Base-by-base conservation (phyloP, 2,888 invertebrate genomes). In the Drosophila siamana region DNA sequence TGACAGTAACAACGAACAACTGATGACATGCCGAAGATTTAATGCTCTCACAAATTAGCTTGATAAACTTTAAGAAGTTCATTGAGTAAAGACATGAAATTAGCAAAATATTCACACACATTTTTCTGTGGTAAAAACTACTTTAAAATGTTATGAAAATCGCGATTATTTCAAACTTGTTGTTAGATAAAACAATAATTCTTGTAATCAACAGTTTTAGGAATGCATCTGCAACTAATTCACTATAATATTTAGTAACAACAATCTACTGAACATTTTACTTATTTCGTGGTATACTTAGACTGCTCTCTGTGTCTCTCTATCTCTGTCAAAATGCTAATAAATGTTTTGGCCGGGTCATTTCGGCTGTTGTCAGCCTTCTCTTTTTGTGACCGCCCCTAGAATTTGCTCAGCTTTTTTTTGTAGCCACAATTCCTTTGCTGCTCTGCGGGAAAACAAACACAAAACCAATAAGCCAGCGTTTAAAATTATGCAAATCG, bases 401-500 rank as follows among this genome's bases (percentile, higher is more conserved):
- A 33, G 22, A 47, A 60, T 44, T 62, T 59, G 41, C 33, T 46
- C 11, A 28, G 13, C 13, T 22, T 41, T 40, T 56, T 65, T 52
- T 50, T 43, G n/a, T n/a, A 24, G 50, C 33, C 33, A 16, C 46
- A 47, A 50, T 56, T 59, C 11, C 13, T 69, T 41, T 51, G 57
- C 40, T 46, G 16, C 48, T 44, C 50, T 69, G 64, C 62, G 48
- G 7, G 33, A 63, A 79, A 79, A 70, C 77, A 77, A 77, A 80
- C 70, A 62, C 69, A 83, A 69, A 80, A 79, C 86, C 80, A 80
- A 81, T 86, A 81, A 81, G 83, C 80, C 86, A 77, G 54, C 78
- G 71, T 67, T 78, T 67, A 80, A 86, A 82, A 82, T 82, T 86
- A 82, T 86, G 82, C 69, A 82, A 82, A 82, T 82, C 75, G 46